Percentiles rank a stretch among this genome's conserved stretches.
Conservation (phyloP, 2,888 invertebrate species). For the Meteorus cinctellus region DNA sequence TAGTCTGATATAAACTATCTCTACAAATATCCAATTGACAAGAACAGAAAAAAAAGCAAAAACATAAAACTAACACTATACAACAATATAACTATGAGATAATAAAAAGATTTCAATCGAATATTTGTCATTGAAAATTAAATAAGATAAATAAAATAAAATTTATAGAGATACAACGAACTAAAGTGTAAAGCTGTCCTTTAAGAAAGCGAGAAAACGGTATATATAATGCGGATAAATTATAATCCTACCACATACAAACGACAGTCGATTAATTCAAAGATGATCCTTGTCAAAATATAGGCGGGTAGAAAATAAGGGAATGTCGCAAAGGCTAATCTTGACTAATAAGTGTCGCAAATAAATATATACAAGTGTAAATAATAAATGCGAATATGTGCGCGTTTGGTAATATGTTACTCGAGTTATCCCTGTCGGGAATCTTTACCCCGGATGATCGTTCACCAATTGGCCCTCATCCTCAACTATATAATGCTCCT, state of each 20-base stretch:
- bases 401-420: constrained; percentile 36
- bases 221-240: constrained; percentile 69
- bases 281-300: constrained; percentile 71
- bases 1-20: too few relatives aligned
- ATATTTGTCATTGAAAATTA: constrained; percentile 23
- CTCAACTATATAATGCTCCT: constrained; percentile 25
- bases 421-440: constrained; percentile 34
- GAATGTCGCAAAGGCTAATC: constrained; percentile 58
- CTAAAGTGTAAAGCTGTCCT: constrained; percentile 38
- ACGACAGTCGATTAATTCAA: constrained; percentile 69
- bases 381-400: constrained; percentile 16
- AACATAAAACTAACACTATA: not conserved
- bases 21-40: not conserved
- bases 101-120: not conserved
- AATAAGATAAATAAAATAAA: constrained; percentile 20
- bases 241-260: constrained; percentile 67
- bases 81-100: not conserved
- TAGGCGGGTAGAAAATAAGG: constrained; percentile 52
- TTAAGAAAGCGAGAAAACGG: constrained; percentile 29
- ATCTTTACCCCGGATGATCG: constrained; percentile 6
- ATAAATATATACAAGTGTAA: constrained; percentile 6
- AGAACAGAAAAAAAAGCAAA: not conserved
- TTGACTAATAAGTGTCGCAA: constrained; percentile 69
- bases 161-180: not conserved
- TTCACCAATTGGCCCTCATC: constrained; percentile 21